phyloP scores from a whole-genome alignment of 2,888 invertebrate species.

The Drosophila mimica region DNA sequence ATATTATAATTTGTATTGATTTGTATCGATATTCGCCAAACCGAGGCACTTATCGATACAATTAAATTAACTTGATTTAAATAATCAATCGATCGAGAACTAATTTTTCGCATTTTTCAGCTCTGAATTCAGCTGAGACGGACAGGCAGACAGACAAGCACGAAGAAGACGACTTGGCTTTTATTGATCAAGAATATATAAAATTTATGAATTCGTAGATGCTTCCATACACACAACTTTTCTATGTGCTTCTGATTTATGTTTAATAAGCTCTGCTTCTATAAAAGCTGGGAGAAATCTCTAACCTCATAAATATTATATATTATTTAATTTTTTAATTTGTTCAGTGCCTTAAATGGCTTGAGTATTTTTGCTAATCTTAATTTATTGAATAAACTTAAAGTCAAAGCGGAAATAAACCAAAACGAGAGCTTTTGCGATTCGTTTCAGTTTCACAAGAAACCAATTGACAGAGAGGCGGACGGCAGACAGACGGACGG shows the following conservation, averaged over 20 bases:
- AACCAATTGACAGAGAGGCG: constrained; percentile 36
- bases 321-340: not conserved
- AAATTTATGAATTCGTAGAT: not conserved
- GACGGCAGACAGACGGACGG: constrained; percentile 1
- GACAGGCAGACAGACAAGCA: not conserved
- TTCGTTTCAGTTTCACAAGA: constrained; percentile 28
- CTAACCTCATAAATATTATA: not conserved
- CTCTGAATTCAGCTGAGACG: not conserved
- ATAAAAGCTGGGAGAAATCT: not conserved
- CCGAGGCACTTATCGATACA: not conserved
- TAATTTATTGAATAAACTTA: constrained; percentile 38
- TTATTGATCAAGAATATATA: not conserved
- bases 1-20: not conserved
- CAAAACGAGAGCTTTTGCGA: not conserved
- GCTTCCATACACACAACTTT: not conserved
- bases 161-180: not conserved
- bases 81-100: not conserved
- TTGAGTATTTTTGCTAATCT: constrained; percentile 9
- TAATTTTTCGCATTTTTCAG: not conserved
- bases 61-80: not conserved
- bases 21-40: not conserved
- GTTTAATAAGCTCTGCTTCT: not conserved
- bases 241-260: not conserved
- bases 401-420: constrained; percentile 19
- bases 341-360: not conserved